These are phyloP conservation scores for Meteorus cinctellus DNA, from an alignment of 2,888 invertebrate genomes.

Conservation along the genomic window DNA sequence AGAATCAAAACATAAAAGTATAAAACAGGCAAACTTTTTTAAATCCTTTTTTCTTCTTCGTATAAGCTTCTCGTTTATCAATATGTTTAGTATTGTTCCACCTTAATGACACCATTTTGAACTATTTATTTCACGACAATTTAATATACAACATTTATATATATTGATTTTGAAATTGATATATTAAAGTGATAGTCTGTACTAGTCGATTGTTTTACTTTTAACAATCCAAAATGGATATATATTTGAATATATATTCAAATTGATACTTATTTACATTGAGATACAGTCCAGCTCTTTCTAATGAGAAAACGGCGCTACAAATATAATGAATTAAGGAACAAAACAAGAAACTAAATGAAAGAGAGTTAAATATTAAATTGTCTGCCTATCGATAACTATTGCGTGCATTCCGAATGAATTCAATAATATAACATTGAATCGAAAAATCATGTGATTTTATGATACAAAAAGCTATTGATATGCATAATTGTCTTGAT, in stretches of 20 bases:
- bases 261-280: neutral
- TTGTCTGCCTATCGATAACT: neutral
- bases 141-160: neutral
- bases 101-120: neutral
- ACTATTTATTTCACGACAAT: neutral
- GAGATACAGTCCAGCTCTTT: neutral
- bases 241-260: neutral
- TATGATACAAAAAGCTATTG: neutral
- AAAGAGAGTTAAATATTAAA: neutral
- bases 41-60: conserved; percentile 6
- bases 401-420: neutral
- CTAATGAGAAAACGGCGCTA: neutral
- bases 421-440: neutral
- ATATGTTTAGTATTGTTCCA: neutral
- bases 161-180: neutral
- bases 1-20: conserved; percentile 75
- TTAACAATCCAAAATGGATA: neutral
- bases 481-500: neutral
- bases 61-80: neutral
- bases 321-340: neutral
- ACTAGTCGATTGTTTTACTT: conserved; percentile 4
- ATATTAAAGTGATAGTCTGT: neutral
- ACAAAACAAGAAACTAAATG: neutral
- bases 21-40: conserved; percentile 23
- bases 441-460: conserved; percentile 1